Evolutionary conservation across 2,113 vertebrate genomes (phyloP).

Genomic region (Oryzias melastigma): DNA sequence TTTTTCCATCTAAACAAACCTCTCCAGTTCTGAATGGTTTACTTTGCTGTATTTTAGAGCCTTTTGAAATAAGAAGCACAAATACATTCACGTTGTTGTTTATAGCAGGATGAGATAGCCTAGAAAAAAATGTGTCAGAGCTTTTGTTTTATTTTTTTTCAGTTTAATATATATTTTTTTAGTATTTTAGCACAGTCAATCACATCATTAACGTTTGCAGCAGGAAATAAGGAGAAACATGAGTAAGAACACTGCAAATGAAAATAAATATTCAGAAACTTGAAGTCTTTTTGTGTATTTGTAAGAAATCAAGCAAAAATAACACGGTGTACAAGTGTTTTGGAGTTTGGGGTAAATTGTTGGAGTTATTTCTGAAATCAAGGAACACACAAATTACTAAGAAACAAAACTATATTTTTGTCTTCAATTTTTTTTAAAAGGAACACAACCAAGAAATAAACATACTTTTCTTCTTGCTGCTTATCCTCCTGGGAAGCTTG

Average conservation of each 20-base stretch:
- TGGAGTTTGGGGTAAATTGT: no score
- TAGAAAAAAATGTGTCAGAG: constrained; percentile 1
- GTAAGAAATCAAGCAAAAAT: not conserved
- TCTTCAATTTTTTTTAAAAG: constrained; percentile 3
- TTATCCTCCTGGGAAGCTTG: constrained; percentile 42
- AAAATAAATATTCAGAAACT: not conserved
- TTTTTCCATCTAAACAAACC: not conserved
- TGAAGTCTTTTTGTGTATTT: not conserved
- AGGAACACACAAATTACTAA: no score
- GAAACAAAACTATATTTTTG: not conserved
- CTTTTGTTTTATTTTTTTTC: not conserved
- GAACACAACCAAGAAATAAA: constrained; percentile 2
- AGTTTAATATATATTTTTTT: no score
- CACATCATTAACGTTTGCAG: not conserved
- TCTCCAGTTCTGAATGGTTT: not conserved
- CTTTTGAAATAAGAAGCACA: not conserved
- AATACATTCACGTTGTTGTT: constrained; percentile 2
- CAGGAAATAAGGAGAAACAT: not conserved
- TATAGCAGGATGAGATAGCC: not conserved
- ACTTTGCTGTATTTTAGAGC: not conserved
- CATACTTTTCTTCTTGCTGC: constrained; percentile 67
- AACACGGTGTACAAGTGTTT: not conserved
- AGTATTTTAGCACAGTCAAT: not conserved
- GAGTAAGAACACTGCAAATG: not conserved
- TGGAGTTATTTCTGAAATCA: no score